Base-by-base conservation (phyloP, 1,140 invertebrate species). In the Drosophila equinoxialis region DNA sequence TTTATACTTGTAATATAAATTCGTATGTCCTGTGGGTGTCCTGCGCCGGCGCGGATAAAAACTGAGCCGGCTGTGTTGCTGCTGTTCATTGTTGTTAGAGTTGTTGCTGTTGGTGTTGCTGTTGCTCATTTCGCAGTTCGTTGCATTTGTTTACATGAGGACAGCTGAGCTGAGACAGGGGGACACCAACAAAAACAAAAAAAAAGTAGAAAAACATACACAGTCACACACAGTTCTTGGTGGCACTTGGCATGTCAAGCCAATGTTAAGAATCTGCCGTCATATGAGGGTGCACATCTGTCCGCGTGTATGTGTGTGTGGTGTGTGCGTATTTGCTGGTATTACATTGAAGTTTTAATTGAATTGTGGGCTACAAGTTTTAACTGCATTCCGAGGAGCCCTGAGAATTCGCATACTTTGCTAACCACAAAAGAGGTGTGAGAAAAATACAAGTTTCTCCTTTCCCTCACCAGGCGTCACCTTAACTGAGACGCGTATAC, bases 321-420 rank as follows among this genome's bases (percentile, higher is more conserved):
- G 54, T 66, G 54, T 57, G 67, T 71, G 54, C 64, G 74, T 69
- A 61, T 67, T 64, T 67, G 37, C 37, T 67, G 65, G 80, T 59
- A 74, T 81, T 89, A 84, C 80, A 87, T 83, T 78, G 77, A 89
- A 89, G 84, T 89, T 89, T 89, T 89, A 89, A 89, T 89, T 89
- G 84, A 89, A 89, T 89, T 89, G 84, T 84, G 84, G 45, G 84
- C 77, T 74, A 80, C 81, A 89, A 89, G 84, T 89, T 89, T 81
- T 84, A 84, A 89, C 80, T 89, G 77, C 84, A 89, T 89, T 89
- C 77, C 35, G 20, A 51, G 68, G 57, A 61, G 57, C 35, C 51
- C 65, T 35, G 37, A 51, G 62, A 55, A 51, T 69, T 30, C 55
- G 11, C 41, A 39, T 41, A 14, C 26, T 30, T 7, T 54, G 33